Evolutionary conservation across 2,113 vertebrate species (phyloP).

Genomic region (Pelecanoides urinatrix): DNA sequence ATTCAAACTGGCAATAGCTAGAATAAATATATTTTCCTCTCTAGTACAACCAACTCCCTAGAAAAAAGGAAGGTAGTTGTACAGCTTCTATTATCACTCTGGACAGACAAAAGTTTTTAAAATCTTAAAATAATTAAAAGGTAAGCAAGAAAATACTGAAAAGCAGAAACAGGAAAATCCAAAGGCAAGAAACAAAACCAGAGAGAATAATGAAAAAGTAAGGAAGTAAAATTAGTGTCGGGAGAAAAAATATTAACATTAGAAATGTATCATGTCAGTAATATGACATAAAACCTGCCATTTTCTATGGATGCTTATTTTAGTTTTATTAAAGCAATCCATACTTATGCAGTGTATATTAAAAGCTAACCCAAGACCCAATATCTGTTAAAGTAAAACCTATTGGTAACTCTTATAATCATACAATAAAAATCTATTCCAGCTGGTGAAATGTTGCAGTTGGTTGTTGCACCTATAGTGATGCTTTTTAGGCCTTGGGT

Average conservation of each 20-base stretch:
- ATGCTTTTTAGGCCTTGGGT: neutral
- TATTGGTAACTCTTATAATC: neutral
- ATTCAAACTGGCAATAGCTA: neutral
- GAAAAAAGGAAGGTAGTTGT: neutral
- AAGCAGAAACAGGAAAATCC: neutral
- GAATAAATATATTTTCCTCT: neutral
- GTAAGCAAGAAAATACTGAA: neutral
- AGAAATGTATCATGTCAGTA: neutral
- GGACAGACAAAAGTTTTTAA: neutral
- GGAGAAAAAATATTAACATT: neutral
- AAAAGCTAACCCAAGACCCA: neutral
- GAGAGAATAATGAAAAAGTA: neutral
- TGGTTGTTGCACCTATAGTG: neutral
- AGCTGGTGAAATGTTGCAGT: neutral
- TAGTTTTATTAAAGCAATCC: neutral
- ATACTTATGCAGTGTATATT: neutral
- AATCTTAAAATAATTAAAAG: neutral
- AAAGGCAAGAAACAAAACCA: neutral
- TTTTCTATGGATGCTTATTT: neutral
- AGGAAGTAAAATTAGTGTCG: neutral
- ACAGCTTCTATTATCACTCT: neutral
- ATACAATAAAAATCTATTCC: neutral
- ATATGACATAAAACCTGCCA: neutral
- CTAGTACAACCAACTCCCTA: neutral
- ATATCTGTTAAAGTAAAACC: neutral